Evolutionary conservation across 2,888 invertebrate species (phyloP).

Genomic region (Aspidiotus rigidus): DNA sequence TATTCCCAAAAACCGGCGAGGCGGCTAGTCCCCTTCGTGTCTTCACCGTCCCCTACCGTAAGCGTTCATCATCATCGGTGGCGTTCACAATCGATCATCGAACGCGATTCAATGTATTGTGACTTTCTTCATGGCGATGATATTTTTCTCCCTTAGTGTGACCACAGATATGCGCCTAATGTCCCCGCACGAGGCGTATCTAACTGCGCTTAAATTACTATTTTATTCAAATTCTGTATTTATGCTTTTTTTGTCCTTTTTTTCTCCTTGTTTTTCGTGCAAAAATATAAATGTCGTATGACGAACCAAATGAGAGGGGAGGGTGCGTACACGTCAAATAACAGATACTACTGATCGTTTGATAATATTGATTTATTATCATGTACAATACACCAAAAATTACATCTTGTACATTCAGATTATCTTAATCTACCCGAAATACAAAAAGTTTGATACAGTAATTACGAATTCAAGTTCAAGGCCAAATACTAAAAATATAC

Average conservation of each 20-base stretch:
- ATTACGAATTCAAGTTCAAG: no score
- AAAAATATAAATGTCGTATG: background rate
- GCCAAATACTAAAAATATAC: no score
- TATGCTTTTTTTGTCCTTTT: background rate
- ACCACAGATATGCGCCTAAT: slow-evolving; percentile 4
- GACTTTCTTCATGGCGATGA: background rate
- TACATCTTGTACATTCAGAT: no score
- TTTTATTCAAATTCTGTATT: slow-evolving; percentile 27
- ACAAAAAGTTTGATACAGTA: no score
- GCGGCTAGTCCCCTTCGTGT: slow-evolving; percentile 13
- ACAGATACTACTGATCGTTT: no score
- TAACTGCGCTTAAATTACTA: slow-evolving; percentile 29
- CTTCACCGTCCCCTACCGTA: background rate
- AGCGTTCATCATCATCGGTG: slow-evolving; percentile 1
- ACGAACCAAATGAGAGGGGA: no score
- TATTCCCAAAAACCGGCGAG: slow-evolving; percentile 25
- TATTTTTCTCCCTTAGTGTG: background rate
- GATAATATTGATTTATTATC: no score
- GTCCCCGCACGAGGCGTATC: slow-evolving; percentile 21
- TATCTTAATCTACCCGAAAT: no score
- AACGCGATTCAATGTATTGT: background rate
- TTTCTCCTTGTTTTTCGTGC: background rate
- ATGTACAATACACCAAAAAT: no score
- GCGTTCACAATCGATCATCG: background rate
- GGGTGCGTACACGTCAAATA: no score